Evolutionary conservation across 2,888 invertebrate genomes (phyloP), one percentile per base, ranked within the genome.

Genomic region (Chaetoderma sp.): DNA sequence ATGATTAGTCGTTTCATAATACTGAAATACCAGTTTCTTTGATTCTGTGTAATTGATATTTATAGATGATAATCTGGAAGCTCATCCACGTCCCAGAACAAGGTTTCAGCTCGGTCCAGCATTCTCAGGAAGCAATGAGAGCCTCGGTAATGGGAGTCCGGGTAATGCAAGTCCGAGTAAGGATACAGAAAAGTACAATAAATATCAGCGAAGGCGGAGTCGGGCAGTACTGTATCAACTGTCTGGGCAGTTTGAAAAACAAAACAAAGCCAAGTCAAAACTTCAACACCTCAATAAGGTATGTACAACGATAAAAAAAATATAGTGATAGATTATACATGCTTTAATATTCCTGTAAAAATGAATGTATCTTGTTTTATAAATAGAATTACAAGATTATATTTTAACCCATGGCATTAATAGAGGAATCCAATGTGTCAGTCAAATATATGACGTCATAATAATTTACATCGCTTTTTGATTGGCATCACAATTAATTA

Each of bases 151-250:
- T n/a, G n/a, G n/a, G n/a, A n/a, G n/a, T n/a, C n/a, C n/a, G n/a
- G n/a, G n/a, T n/a, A n/a, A n/a, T n/a, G n/a, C n/a, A n/a, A n/a
- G n/a, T n/a, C n/a, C n/a, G n/a, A n/a, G n/a, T n/a, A n/a, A n/a
- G n/a, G n/a, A n/a, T n/a, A n/a, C n/a, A n/a, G n/a, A n/a, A n/a
- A n/a, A n/a, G n/a, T n/a, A n/a, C n/a, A n/a, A n/a, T 70, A 79
- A 95, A 89, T 95, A 95, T 89, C 95, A 94, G 78, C 89, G 96
- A 76, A 90, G 97, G 83, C 91, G 97, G 82, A 96, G 96, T 86
- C 90, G 97, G 84, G 97, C 97, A 47, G 96, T 97, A 66, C 92
- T 97, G 71, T 97, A 97, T 89, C 96, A 97, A 89, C 91, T 97
- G 80, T 96, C 96, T 78, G 97, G 97, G 72, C 96, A 96, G 88